Conservation (phyloP, 1,140 invertebrate species). For the Lasaia peninsularis region DNA sequence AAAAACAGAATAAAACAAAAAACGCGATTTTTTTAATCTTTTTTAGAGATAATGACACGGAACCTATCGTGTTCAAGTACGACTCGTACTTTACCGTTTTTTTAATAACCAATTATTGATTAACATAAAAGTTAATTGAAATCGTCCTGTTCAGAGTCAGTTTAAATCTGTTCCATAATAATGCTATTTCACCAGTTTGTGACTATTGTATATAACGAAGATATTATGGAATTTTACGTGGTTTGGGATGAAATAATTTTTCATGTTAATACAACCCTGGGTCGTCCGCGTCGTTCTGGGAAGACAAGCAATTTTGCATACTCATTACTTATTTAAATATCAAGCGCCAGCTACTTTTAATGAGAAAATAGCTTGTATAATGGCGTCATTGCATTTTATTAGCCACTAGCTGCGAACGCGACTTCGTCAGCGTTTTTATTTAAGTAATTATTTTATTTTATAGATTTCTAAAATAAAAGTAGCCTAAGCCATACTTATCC, state of each 20-base stretch:
- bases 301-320: slow-evolving; percentile 73
- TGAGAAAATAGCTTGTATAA: background rate
- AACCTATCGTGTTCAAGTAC: too few relatives aligned
- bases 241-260: slow-evolving; percentile 61
- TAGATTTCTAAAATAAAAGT: too few relatives aligned
- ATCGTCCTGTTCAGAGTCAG: too few relatives aligned
- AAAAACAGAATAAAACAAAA: too few relatives aligned
- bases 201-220: background rate
- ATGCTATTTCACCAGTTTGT: background rate
- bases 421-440: too few relatives aligned
- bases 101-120: too few relatives aligned
- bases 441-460: slow-evolving; percentile 3
- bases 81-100: too few relatives aligned
- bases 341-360: slow-evolving; percentile 46
- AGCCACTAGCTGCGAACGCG: slow-evolving; percentile 25
- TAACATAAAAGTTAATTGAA: too few relatives aligned
- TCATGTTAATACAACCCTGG: slow-evolving; percentile 55
- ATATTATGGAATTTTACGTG: slow-evolving; percentile 31
- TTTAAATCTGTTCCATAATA: too few relatives aligned
- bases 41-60: too few relatives aligned
- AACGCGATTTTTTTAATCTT: too few relatives aligned
- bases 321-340: slow-evolving; percentile 79
- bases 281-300: slow-evolving; percentile 39
- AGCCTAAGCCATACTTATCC: too few relatives aligned
- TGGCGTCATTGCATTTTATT: background rate